Evolutionary conservation across 92 coral and sea anemone species (phyloP), one percentile per base, ranked within the genome.

Genomic region (Umimayanthus kanabou): DNA sequence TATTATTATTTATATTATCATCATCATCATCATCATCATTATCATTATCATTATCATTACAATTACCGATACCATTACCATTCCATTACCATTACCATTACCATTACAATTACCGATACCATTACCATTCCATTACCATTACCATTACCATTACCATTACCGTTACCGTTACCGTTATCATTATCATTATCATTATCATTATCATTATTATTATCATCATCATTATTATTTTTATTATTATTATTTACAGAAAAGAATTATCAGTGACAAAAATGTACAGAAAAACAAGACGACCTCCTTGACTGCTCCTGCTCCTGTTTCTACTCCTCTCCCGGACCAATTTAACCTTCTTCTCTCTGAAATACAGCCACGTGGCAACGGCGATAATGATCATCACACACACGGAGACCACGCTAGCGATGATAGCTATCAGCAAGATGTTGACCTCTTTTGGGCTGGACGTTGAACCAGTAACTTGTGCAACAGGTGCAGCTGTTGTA

Each of bases 241-340:
- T n/a, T 61, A 61, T 61, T 9, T 61, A 22, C 18, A 14, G 67
- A 6, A 61, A 61, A 61, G 23, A 61, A 18, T 0, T 0, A 61
- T 14, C 18, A 61, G 67, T n/a, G 25, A 3, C 23, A 61, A 25
- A 61, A 16, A 4, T 61, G 5, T n/a, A 18, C 23, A n/a, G 25
- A 55, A 0, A 50, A 14, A 82, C 86, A 50, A 50, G 16, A 50
- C 16, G 2, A 50, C 57, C 57, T 50, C 57, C 53, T 81, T 81
- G 85, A 64, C 74, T 81, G n/a, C 86, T 82, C 47, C 76, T 66
- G 86, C 86, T 82, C 65, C 86, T 82, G 73, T 39, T 82, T 39
- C 76, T 65, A 72, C 86, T 82, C 9, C 86, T 67, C 37, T 42
- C 86, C 6, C 86, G 75, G 77, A 82, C 57, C 13, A 82, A 64